These are phyloP conservation scores for Nicator chloris DNA, from an alignment of 2,113 vertebrate species.

Conservation along the genomic window DNA sequence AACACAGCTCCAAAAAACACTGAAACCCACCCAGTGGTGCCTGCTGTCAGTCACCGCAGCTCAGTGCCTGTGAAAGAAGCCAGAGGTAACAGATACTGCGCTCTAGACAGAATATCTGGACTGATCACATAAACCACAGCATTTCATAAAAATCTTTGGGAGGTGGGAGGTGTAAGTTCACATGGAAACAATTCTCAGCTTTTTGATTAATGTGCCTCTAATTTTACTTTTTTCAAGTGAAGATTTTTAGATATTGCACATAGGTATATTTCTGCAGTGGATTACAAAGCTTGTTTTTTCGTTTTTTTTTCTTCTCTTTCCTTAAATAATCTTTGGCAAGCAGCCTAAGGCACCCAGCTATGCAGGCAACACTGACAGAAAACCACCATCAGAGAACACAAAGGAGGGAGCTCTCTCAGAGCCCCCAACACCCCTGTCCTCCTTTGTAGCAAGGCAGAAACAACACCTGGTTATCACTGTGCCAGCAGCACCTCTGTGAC, in stretches of 20 bases:
- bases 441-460: background rate
- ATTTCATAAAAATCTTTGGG: background rate
- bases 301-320: background rate
- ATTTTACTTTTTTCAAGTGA: background rate
- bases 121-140: background rate
- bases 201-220: background rate
- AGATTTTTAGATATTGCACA: background rate
- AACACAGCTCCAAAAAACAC: background rate
- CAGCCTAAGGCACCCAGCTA: background rate
- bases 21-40: background rate
- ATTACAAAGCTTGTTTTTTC: background rate
- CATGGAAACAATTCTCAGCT: background rate
- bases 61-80: background rate
- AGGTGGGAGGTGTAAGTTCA: background rate
- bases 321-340: background rate
- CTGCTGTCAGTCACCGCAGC: background rate
- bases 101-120: background rate
- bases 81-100: background rate
- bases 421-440: background rate
- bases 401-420: background rate
- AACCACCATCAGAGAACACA: background rate
- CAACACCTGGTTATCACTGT: background rate
- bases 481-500: background rate
- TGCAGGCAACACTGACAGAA: background rate
- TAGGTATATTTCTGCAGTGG: background rate